Base-by-base conservation (phyloP, 2,797 vertebrate species). In the Ptychadena robeensis region DNA sequence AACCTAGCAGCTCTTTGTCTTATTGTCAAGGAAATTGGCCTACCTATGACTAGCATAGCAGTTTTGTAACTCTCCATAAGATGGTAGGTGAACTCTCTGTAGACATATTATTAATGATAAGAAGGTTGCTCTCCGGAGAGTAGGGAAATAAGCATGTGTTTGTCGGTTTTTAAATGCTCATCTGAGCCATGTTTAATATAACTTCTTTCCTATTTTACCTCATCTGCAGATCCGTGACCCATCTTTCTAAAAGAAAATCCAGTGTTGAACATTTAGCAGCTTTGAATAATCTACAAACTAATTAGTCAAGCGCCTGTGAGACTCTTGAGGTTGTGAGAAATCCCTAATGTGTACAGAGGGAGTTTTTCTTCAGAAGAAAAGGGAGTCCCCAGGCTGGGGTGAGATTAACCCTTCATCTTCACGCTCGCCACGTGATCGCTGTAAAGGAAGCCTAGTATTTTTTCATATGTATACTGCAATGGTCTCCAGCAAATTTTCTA, bases 381-480 rank as follows among this genome's bases (percentile, higher is more conserved):
- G n/a, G 53, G 82, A 75, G 48, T 74, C 72, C 70, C 71, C 70
- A 25, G 65, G 72, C 78, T 70, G 78, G 76, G 27, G 53, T 65
- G 65, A 79, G 35, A 48, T 85, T 80, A 85, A 80, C 72, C 75
- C 75, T 72, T 64, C 40, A 32, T 28, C 53, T 57, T 79, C 31
- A 73, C 18, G 14, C 73, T 85, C 40, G 38, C 95, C 93, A 94
- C 94, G 91, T 92, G 91, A 91, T 89, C 92, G 92, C 94, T 97
- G 95, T 96, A 96, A 69, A 94, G 89, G 91, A 77, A 94, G 93
- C 95, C 95, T 96, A 96, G 95, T 93, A 95, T 92, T 96, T 95
- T 95, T 96, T 97, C 95, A 96, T 97, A 95, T 97, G 34, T 97
- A 97, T 96, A 97, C 97, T 96, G 95, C 95, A 93, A 95, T 96